Evolutionary conservation across 2,888 invertebrate species (phyloP).

Genomic region (Hyposoter didymator): DNA sequence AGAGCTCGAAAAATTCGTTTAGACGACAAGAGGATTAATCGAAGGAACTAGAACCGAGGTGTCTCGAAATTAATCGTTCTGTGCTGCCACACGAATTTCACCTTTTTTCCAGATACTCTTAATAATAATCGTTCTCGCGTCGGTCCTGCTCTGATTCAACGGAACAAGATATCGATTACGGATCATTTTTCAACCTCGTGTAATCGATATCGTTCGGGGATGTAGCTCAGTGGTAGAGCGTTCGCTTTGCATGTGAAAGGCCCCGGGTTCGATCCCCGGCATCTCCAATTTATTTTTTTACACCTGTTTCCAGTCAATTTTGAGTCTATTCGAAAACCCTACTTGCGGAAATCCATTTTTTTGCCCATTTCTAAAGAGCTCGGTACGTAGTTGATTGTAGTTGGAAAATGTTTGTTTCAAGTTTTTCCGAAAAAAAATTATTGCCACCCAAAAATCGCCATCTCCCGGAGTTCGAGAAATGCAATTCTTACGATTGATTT

Average conservation of each 20-base stretch:
- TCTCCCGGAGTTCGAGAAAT: too few species aligned
- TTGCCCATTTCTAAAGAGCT: too few species aligned
- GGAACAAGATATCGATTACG: conserved; percentile 12
- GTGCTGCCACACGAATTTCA: neutral
- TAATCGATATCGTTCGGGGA: conserved; percentile 84
- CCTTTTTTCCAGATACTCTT: too few species aligned
- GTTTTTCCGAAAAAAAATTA: too few species aligned
- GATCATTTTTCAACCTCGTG: conserved; percentile 13
- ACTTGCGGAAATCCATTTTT: too few species aligned
- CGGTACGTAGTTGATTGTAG: too few species aligned
- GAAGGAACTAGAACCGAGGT: conserved; percentile 15
- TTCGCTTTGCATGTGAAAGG: conserved; percentile 99
- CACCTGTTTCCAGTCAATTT: neutral
- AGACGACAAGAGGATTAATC: conserved; percentile 43
- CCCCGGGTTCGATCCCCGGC: conserved; percentile 99
- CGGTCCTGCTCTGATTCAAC: too few species aligned
- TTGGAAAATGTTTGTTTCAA: too few species aligned
- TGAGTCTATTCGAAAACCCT: too few species aligned
- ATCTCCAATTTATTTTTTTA: conserved; percentile 88
- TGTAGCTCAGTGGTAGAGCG: conserved; percentile 99
- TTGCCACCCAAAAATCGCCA: too few species aligned
- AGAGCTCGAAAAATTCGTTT: conserved; percentile 21
- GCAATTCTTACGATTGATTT: too few species aligned
- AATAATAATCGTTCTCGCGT: too few species aligned
- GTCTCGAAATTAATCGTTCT: neutral